Conservation (phyloP, 2,797 vertebrate species). For the Notamacropus eugenii region DNA sequence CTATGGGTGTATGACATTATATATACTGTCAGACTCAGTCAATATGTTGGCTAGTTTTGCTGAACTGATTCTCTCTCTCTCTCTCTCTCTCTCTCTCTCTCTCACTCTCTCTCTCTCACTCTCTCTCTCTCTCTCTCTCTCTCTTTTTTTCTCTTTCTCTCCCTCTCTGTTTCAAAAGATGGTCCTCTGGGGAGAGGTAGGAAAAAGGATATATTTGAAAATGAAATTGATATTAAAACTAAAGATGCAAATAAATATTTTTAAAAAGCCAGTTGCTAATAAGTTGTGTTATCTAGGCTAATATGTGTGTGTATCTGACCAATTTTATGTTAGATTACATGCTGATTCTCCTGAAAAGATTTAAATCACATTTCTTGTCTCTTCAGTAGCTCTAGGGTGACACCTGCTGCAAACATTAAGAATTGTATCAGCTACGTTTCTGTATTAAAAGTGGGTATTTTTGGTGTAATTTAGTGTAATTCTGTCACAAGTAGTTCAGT, state of each 20-base stretch:
- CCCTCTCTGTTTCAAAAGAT: background rate
- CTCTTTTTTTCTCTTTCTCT: too few species aligned
- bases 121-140: too few species aligned
- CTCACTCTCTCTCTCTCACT: too few species aligned
- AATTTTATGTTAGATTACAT: background rate
- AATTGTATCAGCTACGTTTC: slow-evolving; percentile 57
- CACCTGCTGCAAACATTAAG: slow-evolving; percentile 78
- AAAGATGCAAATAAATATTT: background rate
- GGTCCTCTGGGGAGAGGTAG: background rate
- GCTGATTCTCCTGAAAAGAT: background rate
- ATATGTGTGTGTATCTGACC: background rate
- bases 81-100: too few species aligned
- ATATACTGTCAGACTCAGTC: background rate
- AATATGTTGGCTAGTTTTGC: background rate
- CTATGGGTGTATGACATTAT: background rate
- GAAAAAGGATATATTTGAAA: background rate
- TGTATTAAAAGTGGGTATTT: background rate
- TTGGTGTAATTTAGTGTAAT: background rate
- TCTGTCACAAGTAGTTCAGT: background rate
- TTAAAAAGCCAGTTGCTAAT: background rate
- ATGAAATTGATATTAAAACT: background rate
- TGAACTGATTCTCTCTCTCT: background rate
- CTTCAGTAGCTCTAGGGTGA: slow-evolving; percentile 76
- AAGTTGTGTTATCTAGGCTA: slow-evolving; percentile 14
- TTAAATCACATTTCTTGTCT: slow-evolving; percentile 47